phyloP scores from a whole-genome alignment of 2,113 vertebrate genomes.

The Myodes glareolus region DNA sequence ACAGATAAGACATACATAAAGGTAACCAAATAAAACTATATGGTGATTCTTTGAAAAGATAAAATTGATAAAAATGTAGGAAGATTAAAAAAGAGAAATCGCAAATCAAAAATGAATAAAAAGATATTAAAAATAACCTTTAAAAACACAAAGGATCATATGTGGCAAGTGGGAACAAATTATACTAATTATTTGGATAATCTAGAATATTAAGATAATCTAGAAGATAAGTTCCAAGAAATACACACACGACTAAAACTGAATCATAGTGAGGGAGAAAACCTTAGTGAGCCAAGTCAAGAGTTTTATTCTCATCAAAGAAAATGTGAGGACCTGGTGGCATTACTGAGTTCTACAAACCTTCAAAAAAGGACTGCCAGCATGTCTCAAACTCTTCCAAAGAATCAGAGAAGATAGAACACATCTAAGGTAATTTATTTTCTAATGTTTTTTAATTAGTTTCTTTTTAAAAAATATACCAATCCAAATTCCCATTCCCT shows the following conservation, averaged over 20 bases:
- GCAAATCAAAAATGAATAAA: background rate
- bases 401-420: background rate
- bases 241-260: background rate
- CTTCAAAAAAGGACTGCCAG: background rate
- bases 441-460: no score
- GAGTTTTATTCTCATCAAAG: background rate
- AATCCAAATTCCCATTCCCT: no score
- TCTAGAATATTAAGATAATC: background rate
- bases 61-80: background rate
- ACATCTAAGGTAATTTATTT: background rate
- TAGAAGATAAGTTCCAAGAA: background rate
- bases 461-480: no score
- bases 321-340: background rate
- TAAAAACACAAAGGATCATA: background rate
- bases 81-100: background rate
- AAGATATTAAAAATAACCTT: background rate
- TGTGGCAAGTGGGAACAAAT: background rate
- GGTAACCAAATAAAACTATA: background rate
- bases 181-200: background rate
- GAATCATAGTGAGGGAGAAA: background rate
- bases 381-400: background rate
- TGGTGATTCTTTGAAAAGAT: background rate
- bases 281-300: background rate
- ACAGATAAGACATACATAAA: background rate
- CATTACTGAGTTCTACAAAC: background rate